Conservation (phyloP, 1,140 invertebrate genomes). For the Aplysia californica region DNA sequence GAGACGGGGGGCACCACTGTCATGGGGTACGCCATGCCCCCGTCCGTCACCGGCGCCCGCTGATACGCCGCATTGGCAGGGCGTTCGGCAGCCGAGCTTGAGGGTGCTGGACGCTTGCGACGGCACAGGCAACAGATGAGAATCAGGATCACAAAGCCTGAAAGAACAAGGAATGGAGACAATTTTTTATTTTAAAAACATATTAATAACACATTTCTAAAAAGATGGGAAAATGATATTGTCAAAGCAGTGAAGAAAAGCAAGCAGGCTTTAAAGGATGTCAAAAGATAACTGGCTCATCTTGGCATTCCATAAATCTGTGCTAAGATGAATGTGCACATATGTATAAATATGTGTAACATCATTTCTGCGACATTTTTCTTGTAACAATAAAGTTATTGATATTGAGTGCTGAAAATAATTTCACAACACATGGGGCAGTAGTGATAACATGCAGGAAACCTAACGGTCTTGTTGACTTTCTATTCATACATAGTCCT, state of each 20-base stretch:
- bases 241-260: background rate
- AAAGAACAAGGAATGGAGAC: background rate
- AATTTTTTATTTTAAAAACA: background rate
- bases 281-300: background rate
- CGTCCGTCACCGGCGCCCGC: constrained; percentile 11
- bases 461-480: too few species aligned
- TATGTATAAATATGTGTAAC: too few species aligned
- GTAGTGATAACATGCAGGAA: too few species aligned
- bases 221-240: background rate
- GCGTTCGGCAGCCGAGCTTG: background rate
- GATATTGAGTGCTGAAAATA: too few species aligned
- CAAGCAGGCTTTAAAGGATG: background rate
- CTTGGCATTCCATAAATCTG: too few species aligned
- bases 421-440: too few species aligned
- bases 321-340: too few species aligned
- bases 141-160: constrained; percentile 9
- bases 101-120: background rate
- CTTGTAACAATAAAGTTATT: too few species aligned
- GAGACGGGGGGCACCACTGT: background rate
- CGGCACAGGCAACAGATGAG: constrained; percentile 18
- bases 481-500: too few species aligned
- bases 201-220: background rate
- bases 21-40: constrained; percentile 5
- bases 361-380: too few species aligned
- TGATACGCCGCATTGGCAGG: background rate